A percentile compares a stretch with the other conserved stretches of the same genome.
phyloP scores from a whole-genome alignment of 2,797 vertebrate genomes.

The Macrochelys suwanniensis region DNA sequence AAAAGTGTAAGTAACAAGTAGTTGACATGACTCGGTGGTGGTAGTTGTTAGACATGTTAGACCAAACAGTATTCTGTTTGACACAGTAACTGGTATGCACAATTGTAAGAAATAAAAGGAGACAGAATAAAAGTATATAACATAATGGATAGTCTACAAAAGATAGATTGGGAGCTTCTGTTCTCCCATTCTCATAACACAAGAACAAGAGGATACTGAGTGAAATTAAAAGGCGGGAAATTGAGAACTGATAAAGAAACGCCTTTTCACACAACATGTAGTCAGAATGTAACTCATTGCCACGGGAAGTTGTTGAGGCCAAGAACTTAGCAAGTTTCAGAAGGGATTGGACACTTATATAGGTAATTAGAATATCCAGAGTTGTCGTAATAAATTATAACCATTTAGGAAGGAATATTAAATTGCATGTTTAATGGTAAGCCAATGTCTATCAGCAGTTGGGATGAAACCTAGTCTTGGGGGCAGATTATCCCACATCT shows the following conservation, averaged over 20 bases:
- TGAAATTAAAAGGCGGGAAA: too few relatives aligned
- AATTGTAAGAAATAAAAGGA: neutral
- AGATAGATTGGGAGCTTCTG: neutral
- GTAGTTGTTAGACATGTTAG: too few relatives aligned
- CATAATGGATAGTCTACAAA: neutral
- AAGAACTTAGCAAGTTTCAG: too few relatives aligned
- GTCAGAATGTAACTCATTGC: too few relatives aligned
- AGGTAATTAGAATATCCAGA: too few relatives aligned
- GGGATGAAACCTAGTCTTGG: too few relatives aligned
- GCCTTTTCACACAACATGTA: too few relatives aligned
- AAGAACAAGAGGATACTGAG: neutral
- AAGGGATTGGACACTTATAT: too few relatives aligned
- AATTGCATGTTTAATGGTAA: neutral
- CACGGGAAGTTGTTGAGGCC: too few relatives aligned
- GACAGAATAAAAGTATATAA: neutral
- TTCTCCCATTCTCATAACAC: neutral
- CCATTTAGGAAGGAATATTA: neutral
- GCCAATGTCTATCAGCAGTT: neutral
- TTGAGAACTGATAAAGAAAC: too few relatives aligned
- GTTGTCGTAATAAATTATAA: accelerated
- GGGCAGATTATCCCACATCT: accelerated
- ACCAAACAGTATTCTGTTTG: neutral
- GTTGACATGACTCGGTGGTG: too few relatives aligned
- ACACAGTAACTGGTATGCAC: neutral
- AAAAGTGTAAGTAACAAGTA: neutral